Conservation (phyloP, 2,888 invertebrate species). For the Eupithecia pulchellata region DNA sequence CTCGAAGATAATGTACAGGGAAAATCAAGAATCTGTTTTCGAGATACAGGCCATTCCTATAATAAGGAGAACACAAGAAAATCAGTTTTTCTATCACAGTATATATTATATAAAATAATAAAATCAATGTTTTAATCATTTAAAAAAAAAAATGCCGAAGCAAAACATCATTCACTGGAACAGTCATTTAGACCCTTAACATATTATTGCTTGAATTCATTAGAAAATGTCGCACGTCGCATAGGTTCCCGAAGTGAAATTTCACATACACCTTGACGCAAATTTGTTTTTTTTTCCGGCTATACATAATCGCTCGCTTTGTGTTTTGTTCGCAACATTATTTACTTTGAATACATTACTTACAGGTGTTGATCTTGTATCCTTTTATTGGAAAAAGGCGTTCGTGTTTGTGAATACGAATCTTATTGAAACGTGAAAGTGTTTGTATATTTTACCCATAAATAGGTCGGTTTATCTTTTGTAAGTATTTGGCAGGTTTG, state of each 20-base stretch:
- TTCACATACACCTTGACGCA: neutral
- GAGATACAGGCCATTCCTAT: slow-evolving; percentile 2
- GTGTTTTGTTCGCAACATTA: slow-evolving; percentile 58
- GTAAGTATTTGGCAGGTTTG: neutral
- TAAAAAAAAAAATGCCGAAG: neutral
- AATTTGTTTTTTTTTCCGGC: neutral
- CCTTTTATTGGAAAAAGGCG: slow-evolving; percentile 62
- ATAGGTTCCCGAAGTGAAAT: neutral
- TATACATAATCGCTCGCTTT: slow-evolving; percentile 16
- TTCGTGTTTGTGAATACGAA: slow-evolving; percentile 59
- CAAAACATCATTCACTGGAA: neutral
- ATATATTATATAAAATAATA: too few species aligned
- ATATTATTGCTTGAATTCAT: too few species aligned
- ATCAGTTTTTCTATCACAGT: neutral
- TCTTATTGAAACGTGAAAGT: slow-evolving; percentile 55
- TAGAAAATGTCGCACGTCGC: neutral
- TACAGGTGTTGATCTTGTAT: slow-evolving; percentile 70
- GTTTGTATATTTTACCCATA: slow-evolving; percentile 10
- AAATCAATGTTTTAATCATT: neutral
- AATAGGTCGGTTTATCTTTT: slow-evolving; percentile 9
- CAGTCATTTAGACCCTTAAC: too few species aligned
- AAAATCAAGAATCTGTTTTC: slow-evolving; percentile 27
- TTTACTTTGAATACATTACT: slow-evolving; percentile 70
- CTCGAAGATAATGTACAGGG: slow-evolving; percentile 36
- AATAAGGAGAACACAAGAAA: neutral